Conservation (phyloP, 2,113 vertebrate genomes). For the Peromyscus polionotus region DNA sequence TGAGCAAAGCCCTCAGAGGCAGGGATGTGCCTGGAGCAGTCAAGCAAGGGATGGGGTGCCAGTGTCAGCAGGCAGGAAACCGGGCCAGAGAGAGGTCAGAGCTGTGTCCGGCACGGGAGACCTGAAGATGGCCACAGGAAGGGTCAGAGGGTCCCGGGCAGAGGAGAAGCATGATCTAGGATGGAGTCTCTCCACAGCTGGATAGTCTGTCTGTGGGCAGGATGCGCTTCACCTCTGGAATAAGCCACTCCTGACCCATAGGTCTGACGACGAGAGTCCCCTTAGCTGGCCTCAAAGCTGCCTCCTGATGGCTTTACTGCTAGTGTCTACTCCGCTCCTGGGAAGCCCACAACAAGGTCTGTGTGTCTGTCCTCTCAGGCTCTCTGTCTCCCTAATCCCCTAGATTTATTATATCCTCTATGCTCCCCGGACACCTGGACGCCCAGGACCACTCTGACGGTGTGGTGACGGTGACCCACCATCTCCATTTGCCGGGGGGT, state of each 20-base stretch:
- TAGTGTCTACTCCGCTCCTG: neutral
- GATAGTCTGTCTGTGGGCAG: neutral
- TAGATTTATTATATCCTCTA: neutral
- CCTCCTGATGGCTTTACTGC: neutral
- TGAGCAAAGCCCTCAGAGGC: neutral
- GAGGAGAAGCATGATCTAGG: neutral
- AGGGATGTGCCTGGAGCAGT: neutral
- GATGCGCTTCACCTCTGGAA: neutral
- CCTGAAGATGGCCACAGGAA: neutral
- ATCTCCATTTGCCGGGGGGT: neutral
- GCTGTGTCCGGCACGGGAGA: neutral
- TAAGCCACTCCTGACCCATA: neutral
- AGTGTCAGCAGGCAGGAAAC: neutral
- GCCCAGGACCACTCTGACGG: neutral
- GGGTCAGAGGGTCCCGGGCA: neutral
- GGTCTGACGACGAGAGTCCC: neutral
- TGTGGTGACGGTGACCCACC: neutral
- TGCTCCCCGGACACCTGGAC: neutral
- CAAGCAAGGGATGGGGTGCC: neutral
- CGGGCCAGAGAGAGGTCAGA: conserved; percentile 6
- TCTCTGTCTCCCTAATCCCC: neutral
- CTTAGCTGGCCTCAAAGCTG: neutral
- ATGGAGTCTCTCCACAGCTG: neutral
- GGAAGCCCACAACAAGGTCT: neutral
- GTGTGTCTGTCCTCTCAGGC: neutral